Conservation (phyloP, 1,140 invertebrate genomes). For the Cecropterus lyciades region DNA sequence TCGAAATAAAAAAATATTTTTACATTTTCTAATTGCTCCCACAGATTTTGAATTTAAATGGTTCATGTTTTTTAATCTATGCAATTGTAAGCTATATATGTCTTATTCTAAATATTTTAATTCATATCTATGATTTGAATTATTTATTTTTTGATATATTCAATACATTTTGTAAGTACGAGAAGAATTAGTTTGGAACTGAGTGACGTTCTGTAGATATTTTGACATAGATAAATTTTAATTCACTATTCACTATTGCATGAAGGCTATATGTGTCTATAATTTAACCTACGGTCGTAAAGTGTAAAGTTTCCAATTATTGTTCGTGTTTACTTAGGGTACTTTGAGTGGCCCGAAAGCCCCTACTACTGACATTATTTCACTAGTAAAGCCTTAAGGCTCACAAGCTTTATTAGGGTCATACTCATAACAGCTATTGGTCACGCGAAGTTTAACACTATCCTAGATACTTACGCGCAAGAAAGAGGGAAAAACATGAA, state of each 20-base stretch:
- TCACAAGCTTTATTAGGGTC: constrained; percentile 39
- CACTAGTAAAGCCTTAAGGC: constrained; percentile 37
- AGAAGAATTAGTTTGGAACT: too few species aligned
- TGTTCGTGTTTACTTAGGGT: constrained; percentile 38
- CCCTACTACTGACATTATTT: constrained; percentile 36
- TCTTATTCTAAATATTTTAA: too few species aligned
- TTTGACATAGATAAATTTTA: too few species aligned
- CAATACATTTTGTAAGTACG: too few species aligned
- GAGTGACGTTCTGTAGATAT: too few species aligned
- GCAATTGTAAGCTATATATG: too few species aligned
- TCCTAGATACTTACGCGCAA: constrained; percentile 14
- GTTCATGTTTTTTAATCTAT: too few species aligned
- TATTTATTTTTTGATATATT: too few species aligned
- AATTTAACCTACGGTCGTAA: background rate
- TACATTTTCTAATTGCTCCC: too few species aligned
- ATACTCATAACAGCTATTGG: constrained; percentile 38
- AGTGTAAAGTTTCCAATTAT: constrained; percentile 9
- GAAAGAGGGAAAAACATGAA: background rate
- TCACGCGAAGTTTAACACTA: constrained; percentile 44
- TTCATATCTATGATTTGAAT: too few species aligned
- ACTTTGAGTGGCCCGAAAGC: constrained; percentile 27
- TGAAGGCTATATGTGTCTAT: background rate
- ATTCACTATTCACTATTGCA: too few species aligned
- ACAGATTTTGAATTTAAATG: background rate
- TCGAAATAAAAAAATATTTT: too few species aligned